Percentiles rank a stretch among this genome's conserved stretches.
phyloP scores from a whole-genome alignment of 2,888 invertebrate genomes.

The Lamellibrachia columna region DNA sequence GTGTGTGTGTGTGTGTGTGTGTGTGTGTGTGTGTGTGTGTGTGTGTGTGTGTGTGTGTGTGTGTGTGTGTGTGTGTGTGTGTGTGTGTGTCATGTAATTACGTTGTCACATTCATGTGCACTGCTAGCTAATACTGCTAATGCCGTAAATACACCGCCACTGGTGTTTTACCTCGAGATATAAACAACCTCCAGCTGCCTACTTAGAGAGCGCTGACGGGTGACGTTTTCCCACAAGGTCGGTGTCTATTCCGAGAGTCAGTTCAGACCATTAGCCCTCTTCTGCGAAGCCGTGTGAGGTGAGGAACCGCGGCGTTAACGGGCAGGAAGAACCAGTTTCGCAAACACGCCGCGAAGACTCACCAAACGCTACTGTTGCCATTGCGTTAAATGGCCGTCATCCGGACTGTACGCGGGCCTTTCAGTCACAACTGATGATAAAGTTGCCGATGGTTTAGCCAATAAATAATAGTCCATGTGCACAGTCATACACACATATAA shows the following conservation, averaged over 20 bases:
- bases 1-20: too few species aligned
- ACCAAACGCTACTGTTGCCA: too few species aligned
- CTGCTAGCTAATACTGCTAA: neutral
- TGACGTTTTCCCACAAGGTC: neutral
- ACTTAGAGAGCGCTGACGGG: constrained; percentile 4
- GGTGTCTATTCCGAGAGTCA: neutral
- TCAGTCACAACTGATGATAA: too few species aligned
- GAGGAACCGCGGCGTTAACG: neutral
- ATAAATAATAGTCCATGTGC: too few species aligned
- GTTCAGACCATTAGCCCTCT: neutral
- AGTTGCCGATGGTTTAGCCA: too few species aligned
- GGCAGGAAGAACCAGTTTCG: neutral
- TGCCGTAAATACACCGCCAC: neutral
- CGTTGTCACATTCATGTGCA: neutral
- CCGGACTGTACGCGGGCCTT: too few species aligned
- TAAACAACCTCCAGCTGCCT: constrained; percentile 6
- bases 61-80: too few species aligned
- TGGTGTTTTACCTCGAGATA: constrained; percentile 4
- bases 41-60: too few species aligned
- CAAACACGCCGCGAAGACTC: too few species aligned
- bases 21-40: too few species aligned
- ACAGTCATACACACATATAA: too few species aligned
- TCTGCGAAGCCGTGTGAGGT: neutral
- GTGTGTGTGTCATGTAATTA: neutral
- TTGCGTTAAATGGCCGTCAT: too few species aligned